A percentile compares a stretch with the other conserved stretches of the same genome.
Conservation (phyloP, 2,113 vertebrate genomes). For the Lepus europaeus region DNA sequence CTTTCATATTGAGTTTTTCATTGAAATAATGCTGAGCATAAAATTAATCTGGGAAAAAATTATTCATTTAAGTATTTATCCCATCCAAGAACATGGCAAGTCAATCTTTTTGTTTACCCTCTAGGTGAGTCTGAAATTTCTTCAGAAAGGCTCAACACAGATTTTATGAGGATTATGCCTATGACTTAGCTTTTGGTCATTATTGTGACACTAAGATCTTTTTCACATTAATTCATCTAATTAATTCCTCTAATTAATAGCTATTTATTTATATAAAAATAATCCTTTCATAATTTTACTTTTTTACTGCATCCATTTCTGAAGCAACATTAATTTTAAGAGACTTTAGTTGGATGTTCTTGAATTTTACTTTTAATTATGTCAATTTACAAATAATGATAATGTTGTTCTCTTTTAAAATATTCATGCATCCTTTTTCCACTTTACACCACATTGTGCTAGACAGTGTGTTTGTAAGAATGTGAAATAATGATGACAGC, state of each 20-base stretch:
- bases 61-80: neutral
- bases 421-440: neutral
- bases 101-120: neutral
- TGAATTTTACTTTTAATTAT: slow-evolving; percentile 3
- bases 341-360: neutral
- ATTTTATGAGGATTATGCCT: neutral
- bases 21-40: slow-evolving; percentile 8
- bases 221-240: neutral
- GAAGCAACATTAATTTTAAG: slow-evolving; percentile 1
- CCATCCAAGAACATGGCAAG: neutral
- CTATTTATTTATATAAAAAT: slow-evolving; percentile 19
- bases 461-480: neutral
- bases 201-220: neutral
- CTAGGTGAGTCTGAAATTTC: neutral
- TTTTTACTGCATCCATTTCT: neutral
- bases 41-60: slow-evolving; percentile 7
- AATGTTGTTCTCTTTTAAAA: slow-evolving; percentile 28
- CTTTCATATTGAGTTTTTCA: neutral
- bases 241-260: slow-evolving; percentile 18
- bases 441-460: neutral
- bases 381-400: slow-evolving; percentile 49
- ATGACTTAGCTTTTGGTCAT: neutral
- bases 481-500: neutral
- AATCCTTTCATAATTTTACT: neutral
- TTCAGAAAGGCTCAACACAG: neutral